phyloP scores from a whole-genome alignment of 2,888 invertebrate genomes.

The Drosophila mettleri region DNA sequence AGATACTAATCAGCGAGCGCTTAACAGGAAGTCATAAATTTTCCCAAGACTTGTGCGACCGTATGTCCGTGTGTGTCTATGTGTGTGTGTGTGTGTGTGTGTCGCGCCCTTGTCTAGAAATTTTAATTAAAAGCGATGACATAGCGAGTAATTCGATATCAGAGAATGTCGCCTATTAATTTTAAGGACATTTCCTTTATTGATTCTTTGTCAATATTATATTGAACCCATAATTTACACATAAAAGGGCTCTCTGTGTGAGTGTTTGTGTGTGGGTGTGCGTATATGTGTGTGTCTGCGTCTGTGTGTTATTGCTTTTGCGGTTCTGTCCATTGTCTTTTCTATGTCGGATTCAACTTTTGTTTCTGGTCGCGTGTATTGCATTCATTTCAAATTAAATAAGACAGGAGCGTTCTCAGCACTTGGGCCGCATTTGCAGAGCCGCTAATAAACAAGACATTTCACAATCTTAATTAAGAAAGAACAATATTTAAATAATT shows the following conservation, averaged over 20 bases:
- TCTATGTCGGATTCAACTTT: constrained; percentile 47
- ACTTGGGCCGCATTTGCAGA: constrained; percentile 1
- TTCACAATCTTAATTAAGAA: too few relatives aligned
- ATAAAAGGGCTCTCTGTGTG: constrained; percentile 64
- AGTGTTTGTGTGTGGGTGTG: neutral
- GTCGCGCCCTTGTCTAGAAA: constrained; percentile 74
- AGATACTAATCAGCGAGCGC: constrained; percentile 76
- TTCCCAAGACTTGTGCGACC: constrained; percentile 45
- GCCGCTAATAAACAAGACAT: too few relatives aligned
- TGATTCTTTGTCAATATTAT: constrained; percentile 82
- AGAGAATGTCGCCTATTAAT: constrained; percentile 82
- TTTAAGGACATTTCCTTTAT: constrained; percentile 81
- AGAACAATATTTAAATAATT: too few relatives aligned
- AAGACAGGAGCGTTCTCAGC: constrained; percentile 22
- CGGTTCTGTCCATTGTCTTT: constrained; percentile 49
- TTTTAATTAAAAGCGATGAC: constrained; percentile 84
- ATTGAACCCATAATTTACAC: constrained; percentile 80
- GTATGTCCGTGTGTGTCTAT: constrained; percentile 19
- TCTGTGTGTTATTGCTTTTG: constrained; percentile 14
- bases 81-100: constrained; percentile 27
- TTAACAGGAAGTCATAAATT: constrained; percentile 79
- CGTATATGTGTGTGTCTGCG: constrained; percentile 24
- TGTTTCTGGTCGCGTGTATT: constrained; percentile 50
- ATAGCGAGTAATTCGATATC: constrained; percentile 83
- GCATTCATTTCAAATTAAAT: constrained; percentile 40